Base-by-base conservation (phyloP, 1,140 invertebrate genomes). In the Orchestia grillus region DNA sequence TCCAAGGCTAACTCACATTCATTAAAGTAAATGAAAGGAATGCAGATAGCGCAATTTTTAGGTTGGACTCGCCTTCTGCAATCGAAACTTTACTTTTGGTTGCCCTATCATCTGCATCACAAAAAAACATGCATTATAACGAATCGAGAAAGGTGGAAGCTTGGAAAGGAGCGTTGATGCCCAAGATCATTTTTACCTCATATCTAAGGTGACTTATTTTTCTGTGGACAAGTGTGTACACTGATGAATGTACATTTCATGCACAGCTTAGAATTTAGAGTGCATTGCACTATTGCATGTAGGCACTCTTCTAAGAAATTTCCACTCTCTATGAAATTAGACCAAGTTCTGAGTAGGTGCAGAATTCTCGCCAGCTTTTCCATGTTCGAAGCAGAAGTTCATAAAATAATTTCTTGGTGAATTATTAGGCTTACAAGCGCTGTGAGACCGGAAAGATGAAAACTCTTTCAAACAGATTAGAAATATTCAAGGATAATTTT, bases 401-500 rank as follows among this genome's bases (percentile, higher is more conserved):
- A 47, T 94, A 40, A 94, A 94, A 94, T 47, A 47, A 94, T 94
- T 94, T 94, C 44, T 44, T 44, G 40, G 41, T 44, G 43, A 94
- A 94, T 94, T 45, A 45, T 45, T 42, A 47, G 40, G 43, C 44
- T 44, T 94, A 94, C 92, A 94, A 47, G 92, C 36, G 19, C 41
- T 43, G 88, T n/a, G 88, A 94, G 92, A 44, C 92, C 47, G 8
- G 41, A 90, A 94, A 44, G 92, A 94, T 94, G 92, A n/a, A 92
- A 94, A 94, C 92, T 94, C 47, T 47, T 45, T 42, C 44, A 94
- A 94, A 94, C 43, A 94, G 92, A 94, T 94, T 94, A 94, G 44
- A 44, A 94, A 94, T 94, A 94, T 94, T 94, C 92, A 45, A n/a
- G 43, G 92, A 44, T 94, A 94, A 94, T 94, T 94, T 94, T 94